These are phyloP conservation scores for Dreissena rostriformis DNA, from an alignment of 1,140 invertebrate genomes.

Conservation along the genomic window DNA sequence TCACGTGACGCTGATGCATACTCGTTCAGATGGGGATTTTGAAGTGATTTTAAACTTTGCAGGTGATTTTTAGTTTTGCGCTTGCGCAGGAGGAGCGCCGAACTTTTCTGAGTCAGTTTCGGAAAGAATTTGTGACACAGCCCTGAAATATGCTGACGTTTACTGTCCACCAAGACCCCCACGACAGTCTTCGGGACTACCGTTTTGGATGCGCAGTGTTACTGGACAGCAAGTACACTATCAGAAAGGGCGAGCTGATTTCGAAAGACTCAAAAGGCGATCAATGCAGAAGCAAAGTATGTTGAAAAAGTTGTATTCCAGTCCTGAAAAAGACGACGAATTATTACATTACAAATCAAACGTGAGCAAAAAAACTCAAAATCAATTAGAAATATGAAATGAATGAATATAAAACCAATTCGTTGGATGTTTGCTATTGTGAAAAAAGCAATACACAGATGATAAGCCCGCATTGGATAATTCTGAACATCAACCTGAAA, in stretches of 20 bases:
- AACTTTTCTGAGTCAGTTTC: conserved; percentile 37
- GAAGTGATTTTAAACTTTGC: conserved; percentile 3
- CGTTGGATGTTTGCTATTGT: too few species aligned
- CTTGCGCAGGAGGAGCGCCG: not conserved
- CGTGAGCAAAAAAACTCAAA: too few species aligned
- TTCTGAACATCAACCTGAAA: too few species aligned
- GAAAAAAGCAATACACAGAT: too few species aligned
- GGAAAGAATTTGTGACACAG: conserved; percentile 27
- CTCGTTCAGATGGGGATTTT: conserved; percentile 44
- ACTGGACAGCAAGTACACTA: conserved; percentile 47
- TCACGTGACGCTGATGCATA: conserved; percentile 16
- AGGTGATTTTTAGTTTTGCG: not conserved
- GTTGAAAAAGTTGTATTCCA: too few species aligned
- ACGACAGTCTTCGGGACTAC: not conserved
- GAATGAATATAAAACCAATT: too few species aligned
- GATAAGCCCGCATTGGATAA: too few species aligned
- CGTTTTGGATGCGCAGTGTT: conserved; percentile 38
- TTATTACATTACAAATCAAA: too few species aligned
- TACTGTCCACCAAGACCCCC: conserved; percentile 47
- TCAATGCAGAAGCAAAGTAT: too few species aligned
- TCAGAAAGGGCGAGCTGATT: conserved; percentile 36
- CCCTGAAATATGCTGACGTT: conserved; percentile 21
- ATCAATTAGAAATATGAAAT: too few species aligned
- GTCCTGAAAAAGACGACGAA: too few species aligned
- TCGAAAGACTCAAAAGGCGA: conserved; percentile 52